phyloP scores from a whole-genome alignment of 2,797 vertebrate genomes.

The Margarornis squamiger region DNA sequence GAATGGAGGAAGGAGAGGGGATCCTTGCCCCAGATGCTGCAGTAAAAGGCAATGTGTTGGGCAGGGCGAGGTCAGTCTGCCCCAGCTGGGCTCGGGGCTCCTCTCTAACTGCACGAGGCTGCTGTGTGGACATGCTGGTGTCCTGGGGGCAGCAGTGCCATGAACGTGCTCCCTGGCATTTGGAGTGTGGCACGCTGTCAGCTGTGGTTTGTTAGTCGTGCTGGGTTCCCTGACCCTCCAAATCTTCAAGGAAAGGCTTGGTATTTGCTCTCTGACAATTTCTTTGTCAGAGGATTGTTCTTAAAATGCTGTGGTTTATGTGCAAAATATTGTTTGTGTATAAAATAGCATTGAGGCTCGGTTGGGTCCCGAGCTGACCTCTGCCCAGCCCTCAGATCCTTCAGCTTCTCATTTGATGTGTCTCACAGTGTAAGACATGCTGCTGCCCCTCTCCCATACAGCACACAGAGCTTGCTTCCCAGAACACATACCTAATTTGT shows the following conservation, averaged over 20 bases:
- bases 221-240: not conserved
- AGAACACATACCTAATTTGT: conserved; percentile 59
- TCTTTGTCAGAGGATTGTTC: not conserved
- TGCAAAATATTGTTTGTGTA: not conserved
- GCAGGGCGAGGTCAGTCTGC: not conserved
- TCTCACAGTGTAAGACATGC: not conserved
- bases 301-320: conserved; percentile 25
- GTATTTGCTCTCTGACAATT: conserved; percentile 6
- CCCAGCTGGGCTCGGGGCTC: not conserved
- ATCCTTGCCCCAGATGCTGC: not conserved
- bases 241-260: not conserved
- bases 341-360: not conserved
- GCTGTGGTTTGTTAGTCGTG: not conserved
- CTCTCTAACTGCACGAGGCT: not conserved
- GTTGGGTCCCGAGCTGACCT: conserved; percentile 34
- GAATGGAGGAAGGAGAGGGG: not conserved
- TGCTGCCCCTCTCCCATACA: not conserved
- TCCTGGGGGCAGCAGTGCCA: not conserved
- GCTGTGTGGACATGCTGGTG: not conserved
- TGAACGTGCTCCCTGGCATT: not conserved
- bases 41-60: not conserved
- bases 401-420: not conserved
- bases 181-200: not conserved
- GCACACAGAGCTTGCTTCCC: not conserved
- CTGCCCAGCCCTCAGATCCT: not conserved